Base-by-base conservation (phyloP, 2,888 invertebrate species). In the Leptinotarsa peninsularis region DNA sequence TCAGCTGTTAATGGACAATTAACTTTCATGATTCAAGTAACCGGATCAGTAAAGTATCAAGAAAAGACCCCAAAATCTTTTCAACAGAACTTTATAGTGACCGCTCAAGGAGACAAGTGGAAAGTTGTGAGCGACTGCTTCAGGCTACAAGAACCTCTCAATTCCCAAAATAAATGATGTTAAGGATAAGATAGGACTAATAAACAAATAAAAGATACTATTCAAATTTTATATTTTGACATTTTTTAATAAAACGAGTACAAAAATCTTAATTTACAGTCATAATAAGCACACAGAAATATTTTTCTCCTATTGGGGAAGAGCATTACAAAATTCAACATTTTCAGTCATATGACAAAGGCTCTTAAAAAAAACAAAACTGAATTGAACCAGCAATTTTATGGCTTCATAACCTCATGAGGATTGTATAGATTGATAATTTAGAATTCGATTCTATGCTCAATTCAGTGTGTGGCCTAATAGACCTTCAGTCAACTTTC, bases 41-140 rank as follows among this genome's bases (percentile, higher is more conserved):
- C 94, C 80, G 98, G 98, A 0, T 93, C 92, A 75, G 95, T 97
- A 0, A 94, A 93, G 81, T 96, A 94, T 83, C 91, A 90, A 78
- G 90, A 90, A 43, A 91, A 91, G 83, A 81, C 88, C 1, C 85
- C 91, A 21, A 93, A 93, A 83, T 91, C 93, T 0, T 96, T 96
- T 84, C 94, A 94, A 84, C 96, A 98, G 88, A 95, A 93, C 54
- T 97, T 98, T 85, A 90, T 97, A 43, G 93, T 98, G 71, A 96
- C 96, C 0, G 95, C 96, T 5, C 93, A 95, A 78, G 95, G 93
- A 18, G 95, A 96, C 81, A 96, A 96, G 86, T 98, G 97, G 97
- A 97, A 97, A 89, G 95, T 98, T 81, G 96, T 95, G 15, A 95
- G 94, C 63, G 97, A 98, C 86, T 94, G 94, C 83, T 96, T 96